Percentiles rank a stretch among this genome's conserved stretches.
These are phyloP conservation scores for Lichenostomus cassidix DNA, from an alignment of 2,113 vertebrate species.

Conservation along the genomic window DNA sequence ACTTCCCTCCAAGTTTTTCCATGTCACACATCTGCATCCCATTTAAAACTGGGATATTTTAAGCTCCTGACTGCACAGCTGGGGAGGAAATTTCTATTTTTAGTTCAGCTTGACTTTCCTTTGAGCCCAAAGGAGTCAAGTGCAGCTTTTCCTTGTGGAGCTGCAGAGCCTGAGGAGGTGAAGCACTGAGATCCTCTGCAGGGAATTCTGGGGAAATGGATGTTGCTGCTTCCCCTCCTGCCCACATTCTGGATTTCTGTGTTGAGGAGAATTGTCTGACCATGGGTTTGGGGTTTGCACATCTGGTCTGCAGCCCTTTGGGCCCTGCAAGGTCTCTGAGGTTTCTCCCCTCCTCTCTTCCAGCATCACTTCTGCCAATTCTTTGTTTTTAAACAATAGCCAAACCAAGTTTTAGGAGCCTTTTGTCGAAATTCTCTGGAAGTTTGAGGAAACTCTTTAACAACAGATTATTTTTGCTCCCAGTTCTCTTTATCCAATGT, in stretches of 20 bases:
- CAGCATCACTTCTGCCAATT: neutral
- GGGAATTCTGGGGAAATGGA: neutral
- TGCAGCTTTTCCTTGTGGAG: neutral
- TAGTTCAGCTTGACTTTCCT: neutral
- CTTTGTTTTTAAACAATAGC: neutral
- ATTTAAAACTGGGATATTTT: conserved; percentile 24
- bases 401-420: neutral
- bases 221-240: neutral
- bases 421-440: neutral
- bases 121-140: neutral
- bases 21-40: conserved; percentile 10
- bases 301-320: neutral
- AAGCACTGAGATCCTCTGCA: too few species aligned
- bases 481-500: neutral
- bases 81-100: neutral
- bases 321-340: neutral
- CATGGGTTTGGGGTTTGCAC: neutral
- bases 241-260: too few species aligned
- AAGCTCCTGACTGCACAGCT: neutral
- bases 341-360: neutral
- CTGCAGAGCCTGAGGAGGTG: neutral
- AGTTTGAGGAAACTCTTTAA: neutral
- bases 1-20: neutral
- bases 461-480: neutral
- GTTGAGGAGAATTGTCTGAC: accelerated